Conservation (phyloP, 2,113 vertebrate genomes). For the Prionailurus bengalensis region DNA sequence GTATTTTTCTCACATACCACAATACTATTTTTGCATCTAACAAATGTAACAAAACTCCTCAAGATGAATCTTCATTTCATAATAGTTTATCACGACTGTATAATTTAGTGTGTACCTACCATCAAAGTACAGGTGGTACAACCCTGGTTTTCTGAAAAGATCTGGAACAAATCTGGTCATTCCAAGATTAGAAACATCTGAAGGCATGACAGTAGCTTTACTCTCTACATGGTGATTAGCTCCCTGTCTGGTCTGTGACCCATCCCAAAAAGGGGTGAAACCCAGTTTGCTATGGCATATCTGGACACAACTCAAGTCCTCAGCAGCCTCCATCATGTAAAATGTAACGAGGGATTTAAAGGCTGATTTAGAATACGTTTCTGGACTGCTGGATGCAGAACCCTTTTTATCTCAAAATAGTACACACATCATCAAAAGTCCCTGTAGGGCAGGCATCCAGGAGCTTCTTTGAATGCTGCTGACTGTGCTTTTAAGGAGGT, state of each 20-base stretch:
- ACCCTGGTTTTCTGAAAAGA: conserved; percentile 16
- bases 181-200: background rate
- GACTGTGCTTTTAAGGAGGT: conserved; percentile 49
- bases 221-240: background rate
- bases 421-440: conserved; percentile 69
- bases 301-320: background rate
- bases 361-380: conserved; percentile 40
- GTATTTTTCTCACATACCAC: background rate
- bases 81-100: background rate
- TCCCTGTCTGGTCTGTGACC: background rate
- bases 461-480: conserved; percentile 50
- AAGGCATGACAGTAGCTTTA: rapidly evolving
- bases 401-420: conserved; percentile 74
- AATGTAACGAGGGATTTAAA: background rate
- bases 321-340: background rate
- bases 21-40: background rate
- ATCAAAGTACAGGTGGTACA: background rate
- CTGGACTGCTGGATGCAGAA: conserved; percentile 52
- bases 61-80: background rate
- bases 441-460: conserved; percentile 56
- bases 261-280: background rate
- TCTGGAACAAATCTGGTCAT: background rate
- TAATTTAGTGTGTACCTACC: background rate
- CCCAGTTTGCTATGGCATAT: background rate
- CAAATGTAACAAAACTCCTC: conserved; percentile 8